Base-by-base conservation (phyloP, 1,140 invertebrate species). In the Sycophila sp. region DNA sequence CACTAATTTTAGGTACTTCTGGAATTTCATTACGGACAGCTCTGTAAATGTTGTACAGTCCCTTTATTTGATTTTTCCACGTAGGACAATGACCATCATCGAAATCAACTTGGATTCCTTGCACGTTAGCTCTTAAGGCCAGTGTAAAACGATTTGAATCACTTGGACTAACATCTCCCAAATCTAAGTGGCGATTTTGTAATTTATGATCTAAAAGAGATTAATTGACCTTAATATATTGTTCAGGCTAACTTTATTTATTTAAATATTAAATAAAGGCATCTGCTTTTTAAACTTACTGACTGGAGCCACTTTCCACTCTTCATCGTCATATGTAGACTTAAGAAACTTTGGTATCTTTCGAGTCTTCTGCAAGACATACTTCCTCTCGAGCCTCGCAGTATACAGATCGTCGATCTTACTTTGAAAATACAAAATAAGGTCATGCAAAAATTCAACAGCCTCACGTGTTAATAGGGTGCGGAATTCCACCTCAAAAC, bases 31-130 rank as follows among this genome's bases (percentile, higher is more conserved):
- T 87, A 60, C 86, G 84, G 10, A 91, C 88, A 11, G 86, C 89
- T 72, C 86, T 80, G 66, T 87, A 88, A 10, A 93, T 86, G 79
- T 93, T 92, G 71, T 91, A 85, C 56, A 89, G 86, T 15, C 91
- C 91, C 30, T 87, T 71, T 22, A 93, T 83, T 78, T 92, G 91
- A 73, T 92, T 93, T 47, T 77, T 84, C 91, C 91, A 93, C 1
- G 90, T 91, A 1, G 92, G 92, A 74, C 91, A 92, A 72, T 92
- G 91, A 0, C 91, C 91, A 85, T 93, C 92, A 78, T 92, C 91
- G 87, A 91, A 91, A 78, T 92, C 91, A 47, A 84, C 82, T 76
- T 90, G 88, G 15, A 90, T 84, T 15, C 89, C 88, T 80, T 89
- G 87, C 7, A 88, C 87, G 72, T 88, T 81, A 26, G 84, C 75